phyloP scores from a whole-genome alignment of 2,113 vertebrate genomes.

The Cyanoramphus novaezelandiae region DNA sequence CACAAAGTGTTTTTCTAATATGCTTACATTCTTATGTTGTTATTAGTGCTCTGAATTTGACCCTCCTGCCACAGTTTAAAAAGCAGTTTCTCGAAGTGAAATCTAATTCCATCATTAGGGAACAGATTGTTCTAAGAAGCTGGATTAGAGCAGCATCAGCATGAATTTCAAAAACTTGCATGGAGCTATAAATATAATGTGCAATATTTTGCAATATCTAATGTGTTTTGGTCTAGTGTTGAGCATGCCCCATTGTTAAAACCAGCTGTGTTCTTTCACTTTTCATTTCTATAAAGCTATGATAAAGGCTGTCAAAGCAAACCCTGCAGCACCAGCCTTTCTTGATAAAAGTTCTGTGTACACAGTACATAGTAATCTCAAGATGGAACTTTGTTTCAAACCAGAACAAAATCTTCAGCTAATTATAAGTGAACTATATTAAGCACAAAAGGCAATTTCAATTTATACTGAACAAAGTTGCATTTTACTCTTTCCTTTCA shows the following conservation, averaged over 20 bases:
- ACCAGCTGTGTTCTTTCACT: constrained; percentile 85
- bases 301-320: constrained; percentile 86
- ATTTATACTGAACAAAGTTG: constrained; percentile 83
- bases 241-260: constrained; percentile 81
- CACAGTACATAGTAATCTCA: constrained; percentile 83
- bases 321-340: constrained; percentile 75
- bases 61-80: constrained; percentile 54
- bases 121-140: constrained; percentile 77
- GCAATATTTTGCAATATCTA: constrained; percentile 86
- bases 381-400: constrained; percentile 86
- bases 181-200: constrained; percentile 82
- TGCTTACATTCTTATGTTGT: constrained; percentile 1
- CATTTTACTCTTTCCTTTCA: constrained; percentile 82
- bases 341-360: constrained; percentile 84
- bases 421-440: constrained; percentile 88
- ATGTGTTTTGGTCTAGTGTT: constrained; percentile 85
- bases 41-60: constrained; percentile 28
- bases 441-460: constrained; percentile 86
- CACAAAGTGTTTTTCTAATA: background rate
- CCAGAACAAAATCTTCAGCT: constrained; percentile 86
- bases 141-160: constrained; percentile 76
- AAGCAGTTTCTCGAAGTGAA: constrained; percentile 55
- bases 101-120: constrained; percentile 75
- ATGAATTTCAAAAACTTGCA: constrained; percentile 81
- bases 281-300: constrained; percentile 82